Evolutionary conservation across 2,113 vertebrate genomes (phyloP).

Genomic region (Oreochromis aureus): DNA sequence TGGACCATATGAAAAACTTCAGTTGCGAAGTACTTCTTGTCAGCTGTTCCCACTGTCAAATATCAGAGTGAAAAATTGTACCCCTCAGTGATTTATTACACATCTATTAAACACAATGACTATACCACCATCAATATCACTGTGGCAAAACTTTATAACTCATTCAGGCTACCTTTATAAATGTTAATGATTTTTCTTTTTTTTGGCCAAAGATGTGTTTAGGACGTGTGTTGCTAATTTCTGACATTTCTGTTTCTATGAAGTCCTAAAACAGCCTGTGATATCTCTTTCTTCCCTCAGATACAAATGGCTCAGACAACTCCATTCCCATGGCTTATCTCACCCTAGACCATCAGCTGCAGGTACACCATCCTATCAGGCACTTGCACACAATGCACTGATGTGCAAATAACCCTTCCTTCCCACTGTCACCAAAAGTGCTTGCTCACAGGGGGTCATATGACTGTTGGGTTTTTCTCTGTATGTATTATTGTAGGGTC

Average conservation of each 20-base stretch:
- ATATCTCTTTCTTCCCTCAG: conserved; percentile 56
- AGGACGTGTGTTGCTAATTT: not conserved
- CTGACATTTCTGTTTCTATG: not conserved
- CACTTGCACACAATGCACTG: not conserved
- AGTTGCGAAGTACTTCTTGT: not conserved
- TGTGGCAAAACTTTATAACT: not conserved
- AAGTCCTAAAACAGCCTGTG: not conserved
- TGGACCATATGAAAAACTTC: no score
- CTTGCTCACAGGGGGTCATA: not conserved
- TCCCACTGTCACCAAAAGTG: not conserved
- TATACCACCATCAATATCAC: not conserved
- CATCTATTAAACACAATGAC: not conserved
- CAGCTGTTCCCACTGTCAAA: not conserved
- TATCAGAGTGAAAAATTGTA: not conserved
- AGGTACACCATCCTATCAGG: conserved; percentile 71
- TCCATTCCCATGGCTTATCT: conserved; percentile 99
- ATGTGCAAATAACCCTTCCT: not conserved
- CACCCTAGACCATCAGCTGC: conserved; percentile 96
- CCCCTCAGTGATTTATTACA: not conserved
- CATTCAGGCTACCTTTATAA: not conserved
- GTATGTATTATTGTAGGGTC: not conserved
- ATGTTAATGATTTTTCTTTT: not conserved
- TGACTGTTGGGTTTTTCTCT: not conserved
- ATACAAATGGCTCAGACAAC: conserved; percentile 98
- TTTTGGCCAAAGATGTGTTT: not conserved